Base-by-base conservation (phyloP, 2,113 vertebrate genomes). In the Saccopteryx bilineata region DNA sequence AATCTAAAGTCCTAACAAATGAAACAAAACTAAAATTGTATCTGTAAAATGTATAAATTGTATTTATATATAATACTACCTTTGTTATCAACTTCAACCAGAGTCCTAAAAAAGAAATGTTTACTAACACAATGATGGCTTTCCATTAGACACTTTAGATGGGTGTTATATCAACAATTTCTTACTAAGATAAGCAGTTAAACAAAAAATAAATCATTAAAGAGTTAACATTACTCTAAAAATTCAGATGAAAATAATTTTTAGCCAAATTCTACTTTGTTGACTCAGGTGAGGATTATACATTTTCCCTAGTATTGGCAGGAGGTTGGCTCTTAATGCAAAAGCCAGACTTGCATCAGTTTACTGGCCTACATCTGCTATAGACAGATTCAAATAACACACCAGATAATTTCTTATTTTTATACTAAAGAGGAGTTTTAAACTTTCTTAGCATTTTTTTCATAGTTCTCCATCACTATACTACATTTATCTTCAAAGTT, bases 211-310 rank as follows among this genome's bases (percentile, higher is more conserved):
- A 86, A 86, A 6, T 52, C 13, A 8, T 39, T 66, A 39, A 68
- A 79, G 33, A 69, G 46, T 72, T 87, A 69, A 72, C 15, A 66
- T 60, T 2, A 2, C 18, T 75, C 15, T 92, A 90, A 48, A 94
- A 81, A 89, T 92, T 66, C 52, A 81, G 79, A 56, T 69, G 33
- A 87, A 87, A 26, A 82, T 60, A 23, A 56, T 46, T 66, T 89
- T 80, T 15, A 74, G 15, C 61, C 75, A 75, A 81, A 66, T 72
- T 87, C 87, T 71, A 9, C 46, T 56, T 86, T 90, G 52, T 69
- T 58, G 68, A 69, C 56, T 83, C 33, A 24, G 71, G 14, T 72
- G 63, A n/a, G 31, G 71, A 79, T 58, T 65, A 78, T 21, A 12
- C 1, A 5, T 65, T 83, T 78, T 63, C 8, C 3, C n/a, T 56